phyloP scores from a whole-genome alignment of 2,797 vertebrate genomes.

The Neosalanx taihuensis region DNA sequence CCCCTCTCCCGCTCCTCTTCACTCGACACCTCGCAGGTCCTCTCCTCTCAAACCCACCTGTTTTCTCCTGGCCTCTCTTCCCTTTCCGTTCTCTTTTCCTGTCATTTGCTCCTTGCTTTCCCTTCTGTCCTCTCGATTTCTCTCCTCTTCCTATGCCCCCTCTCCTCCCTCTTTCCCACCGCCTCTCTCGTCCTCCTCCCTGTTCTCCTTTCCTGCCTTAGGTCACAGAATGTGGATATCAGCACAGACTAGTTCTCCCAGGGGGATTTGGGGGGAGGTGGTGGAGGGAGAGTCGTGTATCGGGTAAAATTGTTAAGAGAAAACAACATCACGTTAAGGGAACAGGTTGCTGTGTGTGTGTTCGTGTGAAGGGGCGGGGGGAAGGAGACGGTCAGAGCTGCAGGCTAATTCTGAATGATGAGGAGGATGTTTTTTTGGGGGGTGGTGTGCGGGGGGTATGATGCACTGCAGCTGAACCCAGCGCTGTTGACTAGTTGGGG shows the following conservation, averaged over 20 bases:
- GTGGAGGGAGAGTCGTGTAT: constrained; percentile 23
- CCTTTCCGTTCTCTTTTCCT: background rate
- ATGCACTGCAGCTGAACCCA: constrained; percentile 59
- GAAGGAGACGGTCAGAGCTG: constrained; percentile 38
- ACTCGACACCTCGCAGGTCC: background rate
- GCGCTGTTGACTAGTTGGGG: constrained; percentile 50
- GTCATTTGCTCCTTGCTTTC: background rate
- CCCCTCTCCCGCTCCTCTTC: background rate
- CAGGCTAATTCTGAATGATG: constrained; percentile 44
- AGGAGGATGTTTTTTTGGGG: constrained; percentile 15
- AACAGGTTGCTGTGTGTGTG: constrained; percentile 8
- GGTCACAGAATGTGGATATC: constrained; percentile 26
- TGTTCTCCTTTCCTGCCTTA: constrained; percentile 5
- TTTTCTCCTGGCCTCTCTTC: background rate
- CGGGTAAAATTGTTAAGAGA: constrained; percentile 33
- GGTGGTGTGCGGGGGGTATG: constrained; percentile 38
- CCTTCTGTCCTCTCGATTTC: constrained; percentile 22
- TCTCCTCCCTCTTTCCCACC: constrained; percentile 16
- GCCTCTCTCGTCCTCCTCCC: background rate
- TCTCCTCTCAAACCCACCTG: background rate
- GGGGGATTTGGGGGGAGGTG: background rate
- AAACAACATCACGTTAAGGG: constrained; percentile 17
- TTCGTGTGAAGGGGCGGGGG: background rate
- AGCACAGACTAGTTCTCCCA: too few relatives aligned
- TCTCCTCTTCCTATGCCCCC: constrained; percentile 23